phyloP scores from a whole-genome alignment of 2,113 vertebrate genomes.

The Tursiops truncatus region DNA sequence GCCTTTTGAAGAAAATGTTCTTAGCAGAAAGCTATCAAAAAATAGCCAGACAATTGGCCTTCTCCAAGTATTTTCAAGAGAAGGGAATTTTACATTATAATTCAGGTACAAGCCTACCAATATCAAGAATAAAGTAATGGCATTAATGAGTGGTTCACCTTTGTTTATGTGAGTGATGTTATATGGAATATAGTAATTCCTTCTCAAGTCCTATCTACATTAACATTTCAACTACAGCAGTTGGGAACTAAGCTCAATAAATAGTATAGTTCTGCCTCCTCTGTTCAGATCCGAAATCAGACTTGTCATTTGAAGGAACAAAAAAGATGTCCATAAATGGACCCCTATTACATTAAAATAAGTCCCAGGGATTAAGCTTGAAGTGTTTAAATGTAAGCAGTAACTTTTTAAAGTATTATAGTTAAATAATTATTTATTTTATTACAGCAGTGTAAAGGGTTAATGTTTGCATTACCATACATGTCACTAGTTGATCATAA shows the following conservation, averaged over 20 bases:
- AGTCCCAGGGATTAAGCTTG: background rate
- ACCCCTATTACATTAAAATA: background rate
- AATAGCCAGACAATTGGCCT: background rate
- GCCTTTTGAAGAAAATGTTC: background rate
- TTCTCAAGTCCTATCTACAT: background rate
- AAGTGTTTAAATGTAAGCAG: background rate
- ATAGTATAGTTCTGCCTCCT: background rate
- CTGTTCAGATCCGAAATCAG: background rate
- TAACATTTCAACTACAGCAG: constrained; percentile 17
- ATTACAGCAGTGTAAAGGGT: background rate
- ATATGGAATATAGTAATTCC: background rate
- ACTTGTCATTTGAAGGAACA: background rate
- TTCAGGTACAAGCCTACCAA: background rate
- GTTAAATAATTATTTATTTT: background rate
- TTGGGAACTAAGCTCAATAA: constrained; percentile 17
- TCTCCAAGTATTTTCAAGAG: constrained; percentile 15
- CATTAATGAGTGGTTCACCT: background rate
- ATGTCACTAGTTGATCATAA: background rate
- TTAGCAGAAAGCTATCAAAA: background rate
- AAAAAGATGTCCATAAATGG: background rate
- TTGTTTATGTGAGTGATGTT: background rate
- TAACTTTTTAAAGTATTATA: background rate
- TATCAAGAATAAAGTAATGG: background rate
- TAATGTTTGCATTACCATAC: background rate
- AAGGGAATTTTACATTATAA: background rate